A percentile compares a stretch with the other conserved stretches of the same genome.
These are phyloP conservation scores for Chromis chromis DNA, from an alignment of 2,797 vertebrate genomes.

Conservation along the genomic window DNA sequence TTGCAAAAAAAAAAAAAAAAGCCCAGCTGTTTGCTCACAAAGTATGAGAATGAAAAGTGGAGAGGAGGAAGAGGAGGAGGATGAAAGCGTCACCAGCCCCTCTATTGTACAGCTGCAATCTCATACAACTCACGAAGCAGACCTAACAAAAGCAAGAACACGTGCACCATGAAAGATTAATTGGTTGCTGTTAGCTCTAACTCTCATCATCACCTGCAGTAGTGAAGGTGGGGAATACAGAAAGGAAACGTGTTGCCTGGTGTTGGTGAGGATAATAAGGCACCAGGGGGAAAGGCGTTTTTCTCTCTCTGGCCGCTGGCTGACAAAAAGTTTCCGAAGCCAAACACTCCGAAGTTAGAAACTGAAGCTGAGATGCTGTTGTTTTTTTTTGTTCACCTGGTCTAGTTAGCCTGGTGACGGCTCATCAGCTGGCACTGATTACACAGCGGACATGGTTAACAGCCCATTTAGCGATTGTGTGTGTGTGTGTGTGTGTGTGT, in stretches of 20 bases:
- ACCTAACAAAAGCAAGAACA: slow-evolving; percentile 76
- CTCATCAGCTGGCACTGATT: slow-evolving; percentile 70
- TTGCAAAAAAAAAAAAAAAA: slow-evolving; percentile 45
- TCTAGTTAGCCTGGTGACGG: slow-evolving; percentile 63
- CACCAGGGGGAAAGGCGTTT: slow-evolving; percentile 50
- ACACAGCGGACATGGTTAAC: slow-evolving; percentile 69
- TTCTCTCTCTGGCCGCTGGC: slow-evolving; percentile 39
- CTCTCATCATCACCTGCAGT: slow-evolving; percentile 76
- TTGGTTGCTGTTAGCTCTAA: slow-evolving; percentile 74
- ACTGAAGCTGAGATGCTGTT: slow-evolving; percentile 59
- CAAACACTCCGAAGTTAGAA: slow-evolving; percentile 47
- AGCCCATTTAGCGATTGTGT: slow-evolving; percentile 55
- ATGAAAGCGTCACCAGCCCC: slow-evolving; percentile 59
- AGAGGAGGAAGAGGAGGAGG: slow-evolving; percentile 47
- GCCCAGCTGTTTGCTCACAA: slow-evolving; percentile 75
- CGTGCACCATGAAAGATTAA: slow-evolving; percentile 81
- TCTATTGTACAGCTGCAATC: slow-evolving; percentile 70
- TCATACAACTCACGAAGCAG: slow-evolving; percentile 56
- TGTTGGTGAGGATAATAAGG: slow-evolving; percentile 69
- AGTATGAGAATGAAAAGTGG: slow-evolving; percentile 68
- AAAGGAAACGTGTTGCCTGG: slow-evolving; percentile 44
- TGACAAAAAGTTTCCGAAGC: slow-evolving; percentile 54
- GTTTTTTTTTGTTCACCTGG: slow-evolving; percentile 73
- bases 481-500: slow-evolving; percentile 5
- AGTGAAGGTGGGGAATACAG: slow-evolving; percentile 58